Evolutionary conservation across 2,797 vertebrate species (phyloP).

Genomic region (Momotus momota): DNA sequence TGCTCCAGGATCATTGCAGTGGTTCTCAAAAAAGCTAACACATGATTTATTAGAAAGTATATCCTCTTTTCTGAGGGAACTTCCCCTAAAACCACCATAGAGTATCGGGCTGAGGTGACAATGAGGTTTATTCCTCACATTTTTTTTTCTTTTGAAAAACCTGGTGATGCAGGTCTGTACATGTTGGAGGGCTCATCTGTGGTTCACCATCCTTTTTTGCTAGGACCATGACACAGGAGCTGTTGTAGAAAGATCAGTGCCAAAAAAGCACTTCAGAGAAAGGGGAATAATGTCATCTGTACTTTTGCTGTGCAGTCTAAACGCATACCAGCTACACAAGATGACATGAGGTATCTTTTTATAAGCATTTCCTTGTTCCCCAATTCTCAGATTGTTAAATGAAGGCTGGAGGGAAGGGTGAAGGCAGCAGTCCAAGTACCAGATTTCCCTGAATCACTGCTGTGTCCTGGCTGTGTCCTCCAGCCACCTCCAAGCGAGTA

Average conservation of each 20-base stretch:
- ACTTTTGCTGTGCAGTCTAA: neutral
- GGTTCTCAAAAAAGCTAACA: neutral
- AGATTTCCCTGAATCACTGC: slow-evolving; percentile 24
- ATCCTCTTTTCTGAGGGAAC: neutral
- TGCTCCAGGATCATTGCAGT: neutral
- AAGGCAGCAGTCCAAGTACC: neutral
- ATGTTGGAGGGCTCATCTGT: neutral
- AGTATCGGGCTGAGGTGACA: neutral
- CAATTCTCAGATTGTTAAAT: neutral
- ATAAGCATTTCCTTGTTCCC: neutral
- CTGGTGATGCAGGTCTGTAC: neutral
- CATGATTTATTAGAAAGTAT: neutral
- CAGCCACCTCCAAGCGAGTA: neutral
- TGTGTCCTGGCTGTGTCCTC: neutral
- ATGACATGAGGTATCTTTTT: neutral
- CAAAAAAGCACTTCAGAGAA: neutral
- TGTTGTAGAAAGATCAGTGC: neutral
- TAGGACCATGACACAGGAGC: neutral
- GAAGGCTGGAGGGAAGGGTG: neutral
- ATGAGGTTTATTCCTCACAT: neutral
- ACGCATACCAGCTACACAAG: neutral
- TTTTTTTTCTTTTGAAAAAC: neutral
- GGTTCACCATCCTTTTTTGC: neutral
- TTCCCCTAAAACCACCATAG: neutral
- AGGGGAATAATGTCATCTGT: neutral